Evolutionary conservation across 1,140 invertebrate genomes (phyloP).

Genomic region (Aphaenogaster floridana): DNA sequence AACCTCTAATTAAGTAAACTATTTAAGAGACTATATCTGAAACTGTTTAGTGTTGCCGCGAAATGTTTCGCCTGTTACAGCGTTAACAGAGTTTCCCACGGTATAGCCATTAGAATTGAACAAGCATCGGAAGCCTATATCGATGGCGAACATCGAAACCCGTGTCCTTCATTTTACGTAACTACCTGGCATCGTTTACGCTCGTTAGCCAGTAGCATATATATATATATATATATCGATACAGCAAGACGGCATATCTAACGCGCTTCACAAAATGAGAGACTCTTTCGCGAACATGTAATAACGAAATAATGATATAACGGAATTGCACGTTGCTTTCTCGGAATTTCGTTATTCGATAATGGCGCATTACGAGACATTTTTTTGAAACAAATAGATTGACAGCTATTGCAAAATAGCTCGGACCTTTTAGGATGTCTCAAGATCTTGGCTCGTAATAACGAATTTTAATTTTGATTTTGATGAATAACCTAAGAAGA

Average conservation of each 20-base stretch:
- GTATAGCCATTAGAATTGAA: conserved; percentile 10
- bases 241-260: conserved; percentile 11
- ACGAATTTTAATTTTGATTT: background rate
- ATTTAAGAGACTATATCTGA: background rate
- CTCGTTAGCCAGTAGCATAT: conserved; percentile 35
- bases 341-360: conserved; percentile 14
- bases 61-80: background rate
- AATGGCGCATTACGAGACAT: background rate
- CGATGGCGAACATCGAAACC: conserved; percentile 50
- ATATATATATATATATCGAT: conserved; percentile 29
- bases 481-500: background rate
- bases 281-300: conserved; percentile 6
- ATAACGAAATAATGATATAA: conserved; percentile 3
- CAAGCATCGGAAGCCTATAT: conserved; percentile 48
- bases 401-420: background rate
- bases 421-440: background rate
- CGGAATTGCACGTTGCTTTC: conserved; percentile 6
- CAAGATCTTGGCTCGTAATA: background rate
- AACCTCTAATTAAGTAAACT: background rate
- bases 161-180: conserved; percentile 59
- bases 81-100: conserved; percentile 4
- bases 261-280: background rate
- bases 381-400: background rate
- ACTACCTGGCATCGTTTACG: conserved; percentile 57
- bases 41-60: background rate